phyloP scores from a whole-genome alignment of 2,888 invertebrate species.

The Eilema depressum region DNA sequence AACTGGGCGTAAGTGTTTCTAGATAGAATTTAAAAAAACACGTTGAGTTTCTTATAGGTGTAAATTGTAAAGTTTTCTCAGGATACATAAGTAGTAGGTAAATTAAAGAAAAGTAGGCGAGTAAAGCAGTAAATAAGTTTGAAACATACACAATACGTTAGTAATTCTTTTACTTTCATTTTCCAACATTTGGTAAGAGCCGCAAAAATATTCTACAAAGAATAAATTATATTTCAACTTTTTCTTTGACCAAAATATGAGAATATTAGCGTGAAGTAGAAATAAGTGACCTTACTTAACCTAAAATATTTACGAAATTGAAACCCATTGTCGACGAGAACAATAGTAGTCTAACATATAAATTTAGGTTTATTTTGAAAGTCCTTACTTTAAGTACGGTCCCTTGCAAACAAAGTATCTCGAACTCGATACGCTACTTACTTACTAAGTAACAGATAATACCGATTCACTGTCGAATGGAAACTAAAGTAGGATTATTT shows the following conservation, averaged over 20 bases:
- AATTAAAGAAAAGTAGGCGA: too few relatives aligned
- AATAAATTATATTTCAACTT: neutral
- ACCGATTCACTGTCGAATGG: slow-evolving; percentile 4
- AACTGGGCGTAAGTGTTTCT: too few relatives aligned
- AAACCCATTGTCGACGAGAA: slow-evolving; percentile 2
- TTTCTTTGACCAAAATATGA: neutral
- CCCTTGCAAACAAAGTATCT: slow-evolving; percentile 4
- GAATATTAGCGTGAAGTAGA: neutral
- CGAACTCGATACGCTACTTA: slow-evolving; percentile 1
- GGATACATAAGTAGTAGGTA: neutral
- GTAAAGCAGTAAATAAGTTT: too few relatives aligned
- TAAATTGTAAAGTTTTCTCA: neutral
- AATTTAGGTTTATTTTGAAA: slow-evolving; percentile 4
- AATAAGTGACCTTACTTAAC: neutral
- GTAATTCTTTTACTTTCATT: neutral
- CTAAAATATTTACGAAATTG: slow-evolving; percentile 6
- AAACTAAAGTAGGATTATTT: slow-evolving; percentile 4
- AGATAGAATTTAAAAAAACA: too few relatives aligned
- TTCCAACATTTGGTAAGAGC: neutral
- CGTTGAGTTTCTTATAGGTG: neutral
- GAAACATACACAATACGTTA: neutral
- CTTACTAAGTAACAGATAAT: slow-evolving; percentile 4
- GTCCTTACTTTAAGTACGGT: slow-evolving; percentile 4
- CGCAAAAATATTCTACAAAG: neutral
- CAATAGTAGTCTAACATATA: slow-evolving; percentile 1